phyloP scores from a whole-genome alignment of 2,888 invertebrate species.

The Autographa pulchrina region DNA sequence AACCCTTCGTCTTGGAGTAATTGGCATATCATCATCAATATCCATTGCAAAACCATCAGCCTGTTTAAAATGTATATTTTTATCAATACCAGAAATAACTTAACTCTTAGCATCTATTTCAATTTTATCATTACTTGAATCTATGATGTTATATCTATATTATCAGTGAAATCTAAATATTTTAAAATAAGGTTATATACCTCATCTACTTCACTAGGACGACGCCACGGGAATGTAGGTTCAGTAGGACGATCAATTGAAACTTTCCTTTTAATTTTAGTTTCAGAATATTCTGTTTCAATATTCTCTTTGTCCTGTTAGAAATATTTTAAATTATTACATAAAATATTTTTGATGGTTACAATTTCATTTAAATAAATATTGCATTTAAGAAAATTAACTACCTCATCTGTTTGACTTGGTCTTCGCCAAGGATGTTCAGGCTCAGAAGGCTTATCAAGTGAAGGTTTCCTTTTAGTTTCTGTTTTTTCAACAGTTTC shows the following conservation, averaged over 20 bases:
- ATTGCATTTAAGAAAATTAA: conserved; percentile 1
- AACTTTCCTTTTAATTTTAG: conserved; percentile 51
- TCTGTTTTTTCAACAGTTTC: conserved; percentile 59
- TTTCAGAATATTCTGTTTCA: conserved; percentile 46
- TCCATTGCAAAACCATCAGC: conserved; percentile 37
- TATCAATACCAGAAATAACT: conserved; percentile 10
- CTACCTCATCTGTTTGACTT: conserved; percentile 65
- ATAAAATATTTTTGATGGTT: neutral
- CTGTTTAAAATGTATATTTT: conserved; percentile 26
- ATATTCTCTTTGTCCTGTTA: conserved; percentile 62
- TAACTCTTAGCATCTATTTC: neutral
- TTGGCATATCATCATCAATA: conserved; percentile 34
- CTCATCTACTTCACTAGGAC: conserved; percentile 43
- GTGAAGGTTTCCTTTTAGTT: conserved; percentile 61
- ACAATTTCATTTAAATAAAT: neutral
- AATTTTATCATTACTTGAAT: neutral
- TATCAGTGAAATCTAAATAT: too few relatives aligned
- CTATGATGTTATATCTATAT: too few relatives aligned
- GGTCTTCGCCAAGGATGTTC: conserved; percentile 59
- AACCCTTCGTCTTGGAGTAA: conserved; percentile 37
- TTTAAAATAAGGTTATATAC: conserved; percentile 26
- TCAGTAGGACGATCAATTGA: conserved; percentile 59
- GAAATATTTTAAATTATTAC: neutral
- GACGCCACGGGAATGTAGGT: conserved; percentile 48
- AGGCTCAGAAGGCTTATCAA: conserved; percentile 59